Percentiles rank a stretch among this genome's conserved stretches.
Evolutionary conservation across 2,888 invertebrate species (phyloP).

Genomic region (Mythimna impura): DNA sequence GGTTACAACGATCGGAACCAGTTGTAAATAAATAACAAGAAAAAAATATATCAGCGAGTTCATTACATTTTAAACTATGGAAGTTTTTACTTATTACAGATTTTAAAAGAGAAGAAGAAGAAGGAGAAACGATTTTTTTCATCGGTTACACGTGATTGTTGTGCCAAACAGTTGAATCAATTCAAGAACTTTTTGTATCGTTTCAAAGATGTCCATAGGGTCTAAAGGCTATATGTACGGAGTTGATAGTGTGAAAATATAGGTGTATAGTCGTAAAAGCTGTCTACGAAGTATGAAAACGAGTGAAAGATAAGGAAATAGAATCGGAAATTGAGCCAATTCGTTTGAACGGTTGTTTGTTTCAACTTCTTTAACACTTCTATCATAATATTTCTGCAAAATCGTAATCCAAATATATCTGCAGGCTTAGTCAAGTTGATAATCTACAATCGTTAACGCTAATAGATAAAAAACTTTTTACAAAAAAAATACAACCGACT

Average conservation of each 20-base stretch:
- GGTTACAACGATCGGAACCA: constrained; percentile 46
- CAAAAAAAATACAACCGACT: too few species aligned
- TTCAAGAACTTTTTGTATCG: constrained; percentile 25
- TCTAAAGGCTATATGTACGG: constrained; percentile 5
- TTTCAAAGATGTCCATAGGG: constrained; percentile 4
- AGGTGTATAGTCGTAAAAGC: neutral
- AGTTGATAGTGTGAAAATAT: constrained; percentile 1
- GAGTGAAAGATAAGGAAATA: neutral
- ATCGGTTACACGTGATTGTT: constrained; percentile 51
- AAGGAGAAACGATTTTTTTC: constrained; percentile 44
- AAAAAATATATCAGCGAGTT: constrained; percentile 56
- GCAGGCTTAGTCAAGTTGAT: too few species aligned
- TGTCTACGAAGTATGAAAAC: neutral
- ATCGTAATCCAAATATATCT: constrained; percentile 20
- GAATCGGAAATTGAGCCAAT: neutral
- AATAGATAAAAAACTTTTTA: too few species aligned
- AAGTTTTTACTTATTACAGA: constrained; percentile 50
- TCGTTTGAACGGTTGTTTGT: constrained; percentile 6
- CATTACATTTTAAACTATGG: constrained; percentile 52
- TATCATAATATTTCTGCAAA: constrained; percentile 6
- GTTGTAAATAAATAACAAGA: constrained; percentile 50
- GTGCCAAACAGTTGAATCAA: constrained; percentile 41
- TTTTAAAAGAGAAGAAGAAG: too few species aligned
- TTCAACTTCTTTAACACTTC: neutral
- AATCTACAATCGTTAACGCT: too few species aligned